Percentiles rank a stretch among this genome's conserved stretches.
These are phyloP conservation scores for Rhinoraja longicauda DNA, from an alignment of 2,797 vertebrate species.

Conservation along the genomic window DNA sequence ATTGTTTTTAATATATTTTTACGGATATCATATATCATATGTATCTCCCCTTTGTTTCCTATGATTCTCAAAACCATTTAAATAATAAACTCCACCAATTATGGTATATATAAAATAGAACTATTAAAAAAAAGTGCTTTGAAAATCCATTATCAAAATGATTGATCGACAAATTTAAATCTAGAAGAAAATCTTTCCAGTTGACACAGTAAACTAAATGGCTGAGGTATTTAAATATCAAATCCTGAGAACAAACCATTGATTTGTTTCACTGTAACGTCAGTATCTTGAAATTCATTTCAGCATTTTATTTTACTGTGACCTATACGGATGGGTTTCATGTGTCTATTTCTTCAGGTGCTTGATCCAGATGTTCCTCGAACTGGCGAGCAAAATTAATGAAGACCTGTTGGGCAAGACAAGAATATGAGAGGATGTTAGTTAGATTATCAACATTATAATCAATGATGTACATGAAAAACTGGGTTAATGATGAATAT, in stretches of 20 bases:
- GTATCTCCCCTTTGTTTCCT: not conserved
- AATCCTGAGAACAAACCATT: conserved; percentile 15
- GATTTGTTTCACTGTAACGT: not conserved
- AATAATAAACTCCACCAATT: not conserved
- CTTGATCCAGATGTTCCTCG: not conserved
- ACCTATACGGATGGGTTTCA: not conserved
- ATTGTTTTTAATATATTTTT: not conserved
- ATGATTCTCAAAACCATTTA: not conserved
- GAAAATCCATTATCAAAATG: not conserved
- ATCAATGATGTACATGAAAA: not conserved
- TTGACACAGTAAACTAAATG: not conserved
- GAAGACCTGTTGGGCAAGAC: conserved; percentile 54
- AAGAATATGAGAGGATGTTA: conserved; percentile 20
- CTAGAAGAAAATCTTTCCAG: not conserved
- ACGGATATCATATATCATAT: not conserved
- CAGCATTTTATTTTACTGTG: not conserved
- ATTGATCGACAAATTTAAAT: not conserved
- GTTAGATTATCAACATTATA: not conserved
- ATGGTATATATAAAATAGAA: not conserved
- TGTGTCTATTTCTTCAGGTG: not conserved
- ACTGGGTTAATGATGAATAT: not conserved
- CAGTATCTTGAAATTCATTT: not conserved
- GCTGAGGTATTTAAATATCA: not conserved
- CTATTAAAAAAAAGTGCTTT: not conserved
- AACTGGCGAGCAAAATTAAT: conserved; percentile 53